These are phyloP conservation scores for Zaprionus gabonicus DNA, from an alignment of 1,140 invertebrate species.

Conservation along the genomic window DNA sequence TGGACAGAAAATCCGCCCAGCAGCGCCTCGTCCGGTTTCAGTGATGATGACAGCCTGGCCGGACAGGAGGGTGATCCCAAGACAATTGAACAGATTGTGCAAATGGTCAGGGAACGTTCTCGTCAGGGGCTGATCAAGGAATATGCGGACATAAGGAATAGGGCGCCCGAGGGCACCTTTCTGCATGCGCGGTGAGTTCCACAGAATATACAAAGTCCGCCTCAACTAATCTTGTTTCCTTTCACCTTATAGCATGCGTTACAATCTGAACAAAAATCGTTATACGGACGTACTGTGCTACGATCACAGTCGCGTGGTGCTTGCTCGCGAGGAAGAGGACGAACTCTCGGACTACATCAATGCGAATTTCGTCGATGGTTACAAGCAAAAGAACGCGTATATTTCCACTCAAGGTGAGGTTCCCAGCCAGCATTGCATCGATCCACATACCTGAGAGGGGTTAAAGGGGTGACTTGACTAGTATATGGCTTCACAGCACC, in stretches of 20 bases:
- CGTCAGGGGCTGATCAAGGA: slow-evolving; percentile 92
- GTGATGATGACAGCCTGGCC: slow-evolving; percentile 94
- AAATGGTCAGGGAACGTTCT: slow-evolving; percentile 90
- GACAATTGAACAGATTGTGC: slow-evolving; percentile 91
- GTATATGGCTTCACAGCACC: slow-evolving; percentile 1
- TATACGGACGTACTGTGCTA: slow-evolving; percentile 98
- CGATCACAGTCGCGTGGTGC: slow-evolving; percentile 95
- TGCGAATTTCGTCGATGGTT: slow-evolving; percentile 99
- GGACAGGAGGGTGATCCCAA: slow-evolving; percentile 88
- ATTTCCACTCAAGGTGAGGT: slow-evolving; percentile 96
- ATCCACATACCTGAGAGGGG: background rate
- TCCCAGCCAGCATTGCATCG: background rate
- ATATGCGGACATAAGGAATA: slow-evolving; percentile 93
- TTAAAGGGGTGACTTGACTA: background rate
- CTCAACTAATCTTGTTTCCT: background rate
- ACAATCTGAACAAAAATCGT: slow-evolving; percentile 96
- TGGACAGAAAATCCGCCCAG: slow-evolving; percentile 90
- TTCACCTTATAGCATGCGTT: slow-evolving; percentile 87
- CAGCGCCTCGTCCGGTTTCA: slow-evolving; percentile 93
- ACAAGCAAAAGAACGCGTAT: slow-evolving; percentile 98
- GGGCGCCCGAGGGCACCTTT: slow-evolving; percentile 93
- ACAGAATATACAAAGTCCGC: background rate
- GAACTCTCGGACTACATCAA: slow-evolving; percentile 96
- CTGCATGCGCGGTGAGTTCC: slow-evolving; percentile 86
- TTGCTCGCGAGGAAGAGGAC: slow-evolving; percentile 91